These are phyloP conservation scores for Aplysina aerophoba DNA, from an alignment of 37 sponge, comb jelly and placozoan species.

Conservation along the genomic window DNA sequence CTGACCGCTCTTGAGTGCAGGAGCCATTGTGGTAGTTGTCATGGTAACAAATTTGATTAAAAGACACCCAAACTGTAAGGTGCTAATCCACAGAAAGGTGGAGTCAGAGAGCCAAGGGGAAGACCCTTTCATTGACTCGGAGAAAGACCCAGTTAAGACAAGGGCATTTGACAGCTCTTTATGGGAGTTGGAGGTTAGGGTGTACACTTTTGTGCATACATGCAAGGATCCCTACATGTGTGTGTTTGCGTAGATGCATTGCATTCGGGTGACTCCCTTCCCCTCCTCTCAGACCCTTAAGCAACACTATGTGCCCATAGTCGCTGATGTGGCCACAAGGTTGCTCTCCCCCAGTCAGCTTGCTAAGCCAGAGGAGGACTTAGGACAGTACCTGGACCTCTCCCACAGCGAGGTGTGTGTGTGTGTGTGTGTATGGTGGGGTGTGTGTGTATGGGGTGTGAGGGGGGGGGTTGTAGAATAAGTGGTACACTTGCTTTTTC, in stretches of 20 bases:
- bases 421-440: no score
- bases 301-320: slow-evolving; percentile 81
- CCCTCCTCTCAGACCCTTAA: slow-evolving; percentile 67
- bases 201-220: background rate
- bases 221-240: background rate
- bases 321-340: slow-evolving; percentile 50
- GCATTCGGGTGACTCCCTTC: background rate
- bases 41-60: slow-evolving; percentile 85
- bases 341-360: slow-evolving; percentile 57
- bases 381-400: slow-evolving; percentile 64
- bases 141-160: slow-evolving; percentile 77
- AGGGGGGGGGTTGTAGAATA: no score
- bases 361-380: slow-evolving; percentile 45
- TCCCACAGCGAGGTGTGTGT: slow-evolving; percentile 40
- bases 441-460: no score
- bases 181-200: slow-evolving; percentile 90
- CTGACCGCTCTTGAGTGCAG: slow-evolving; percentile 37
- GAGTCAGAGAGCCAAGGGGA: slow-evolving; percentile 25
- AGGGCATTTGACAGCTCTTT: slow-evolving; percentile 93
- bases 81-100: slow-evolving; percentile 74
- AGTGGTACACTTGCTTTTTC: no score
- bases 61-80: slow-evolving; percentile 90
- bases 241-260: background rate
- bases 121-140: slow-evolving; percentile 46
- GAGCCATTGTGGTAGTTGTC: slow-evolving; percentile 70